Conservation (phyloP, 2,113 vertebrate genomes). For the Gambusia affinis region DNA sequence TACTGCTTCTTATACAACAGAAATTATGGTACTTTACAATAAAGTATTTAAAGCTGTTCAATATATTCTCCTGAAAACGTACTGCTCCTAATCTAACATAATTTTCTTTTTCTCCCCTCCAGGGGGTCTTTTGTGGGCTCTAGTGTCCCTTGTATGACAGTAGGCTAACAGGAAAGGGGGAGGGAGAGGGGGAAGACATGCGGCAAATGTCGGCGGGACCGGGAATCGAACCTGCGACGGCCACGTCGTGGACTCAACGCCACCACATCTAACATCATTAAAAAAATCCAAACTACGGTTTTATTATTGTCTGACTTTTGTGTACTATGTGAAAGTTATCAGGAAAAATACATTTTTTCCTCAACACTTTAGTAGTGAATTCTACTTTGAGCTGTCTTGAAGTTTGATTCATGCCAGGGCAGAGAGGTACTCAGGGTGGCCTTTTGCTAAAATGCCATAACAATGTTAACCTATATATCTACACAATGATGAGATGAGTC, state of each 20-base stretch:
- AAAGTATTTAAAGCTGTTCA: background rate
- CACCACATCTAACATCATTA: background rate
- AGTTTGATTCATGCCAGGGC: conserved; percentile 69
- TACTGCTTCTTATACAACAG: background rate
- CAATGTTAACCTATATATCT: conserved; percentile 81
- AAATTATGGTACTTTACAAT: background rate
- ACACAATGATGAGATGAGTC: conserved; percentile 70
- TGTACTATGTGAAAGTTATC: background rate
- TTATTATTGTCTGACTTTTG: background rate
- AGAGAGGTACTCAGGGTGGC: conserved; percentile 70
- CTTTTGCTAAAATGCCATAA: conserved; percentile 84
- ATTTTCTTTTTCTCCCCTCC: no score
- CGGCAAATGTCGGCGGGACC: no score
- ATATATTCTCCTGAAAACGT: background rate
- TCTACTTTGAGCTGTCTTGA: conserved; percentile 31
- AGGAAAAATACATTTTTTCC: background rate
- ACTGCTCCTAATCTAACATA: background rate
- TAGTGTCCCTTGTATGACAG: no score
- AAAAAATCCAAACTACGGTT: background rate
- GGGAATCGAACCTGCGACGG: no score
- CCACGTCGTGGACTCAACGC: no score
- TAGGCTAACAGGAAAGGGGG: no score
- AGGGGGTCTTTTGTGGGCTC: no score
- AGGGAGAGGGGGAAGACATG: no score
- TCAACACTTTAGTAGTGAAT: background rate